Evolutionary conservation across 2,113 vertebrate species (phyloP).

Genomic region (Syngnathus scovelli): DNA sequence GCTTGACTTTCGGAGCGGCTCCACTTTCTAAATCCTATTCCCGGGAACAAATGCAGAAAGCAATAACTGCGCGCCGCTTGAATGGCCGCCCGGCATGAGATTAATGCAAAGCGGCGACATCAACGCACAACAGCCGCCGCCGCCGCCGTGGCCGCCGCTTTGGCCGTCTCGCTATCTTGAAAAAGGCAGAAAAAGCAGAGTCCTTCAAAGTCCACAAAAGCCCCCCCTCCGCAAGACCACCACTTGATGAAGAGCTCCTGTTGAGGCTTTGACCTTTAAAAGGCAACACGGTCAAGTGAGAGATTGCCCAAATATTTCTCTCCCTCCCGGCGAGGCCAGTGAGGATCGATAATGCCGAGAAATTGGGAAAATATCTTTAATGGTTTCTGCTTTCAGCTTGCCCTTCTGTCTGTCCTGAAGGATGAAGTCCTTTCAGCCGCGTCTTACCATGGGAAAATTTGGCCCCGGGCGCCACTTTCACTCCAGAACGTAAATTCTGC

Average conservation of each 20-base stretch:
- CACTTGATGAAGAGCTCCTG: neutral
- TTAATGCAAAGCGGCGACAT: slow-evolving; percentile 39
- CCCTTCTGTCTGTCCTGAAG: neutral
- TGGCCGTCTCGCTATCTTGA: neutral
- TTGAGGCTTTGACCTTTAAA: slow-evolving; percentile 5
- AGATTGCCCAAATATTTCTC: slow-evolving; percentile 3
- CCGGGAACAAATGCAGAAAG: slow-evolving; percentile 67
- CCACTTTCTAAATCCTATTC: slow-evolving; percentile 72
- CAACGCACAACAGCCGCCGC: neutral
- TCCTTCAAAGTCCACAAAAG: slow-evolving; percentile 53
- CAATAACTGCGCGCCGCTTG: slow-evolving; percentile 49
- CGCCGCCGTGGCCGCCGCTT: no score
- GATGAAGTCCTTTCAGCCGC: neutral
- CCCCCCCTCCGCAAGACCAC: neutral
- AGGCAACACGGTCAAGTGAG: neutral
- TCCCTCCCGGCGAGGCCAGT: neutral
- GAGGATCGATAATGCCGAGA: slow-evolving; percentile 31
- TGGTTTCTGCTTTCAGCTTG: neutral
- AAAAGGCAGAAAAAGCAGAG: slow-evolving; percentile 46
- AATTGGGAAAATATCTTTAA: slow-evolving; percentile 14
- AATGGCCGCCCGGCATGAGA: slow-evolving; percentile 55
- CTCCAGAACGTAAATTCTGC: neutral
- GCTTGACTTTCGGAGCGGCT: slow-evolving; percentile 62
- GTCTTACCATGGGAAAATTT: no score
- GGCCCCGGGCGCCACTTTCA: neutral